These are phyloP conservation scores for Heliothis virescens DNA, from an alignment of 1,140 invertebrate genomes.

Conservation along the genomic window DNA sequence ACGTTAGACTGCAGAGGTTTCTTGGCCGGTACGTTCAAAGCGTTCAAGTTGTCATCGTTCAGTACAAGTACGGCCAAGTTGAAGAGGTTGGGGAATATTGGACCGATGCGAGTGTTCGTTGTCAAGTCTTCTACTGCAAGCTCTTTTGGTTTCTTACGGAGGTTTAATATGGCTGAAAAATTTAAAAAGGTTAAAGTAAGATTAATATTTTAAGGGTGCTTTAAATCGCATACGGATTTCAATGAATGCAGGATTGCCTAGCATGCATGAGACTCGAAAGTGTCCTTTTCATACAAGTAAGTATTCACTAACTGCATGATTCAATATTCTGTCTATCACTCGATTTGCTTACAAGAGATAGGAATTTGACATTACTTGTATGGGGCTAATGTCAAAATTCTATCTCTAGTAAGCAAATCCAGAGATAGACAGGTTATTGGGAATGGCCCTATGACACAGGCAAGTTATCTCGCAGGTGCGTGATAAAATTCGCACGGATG, in stretches of 20 bases:
- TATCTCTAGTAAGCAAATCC: too few relatives aligned
- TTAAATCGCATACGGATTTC: neutral
- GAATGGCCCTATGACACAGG: too few relatives aligned
- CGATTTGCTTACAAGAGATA: too few relatives aligned
- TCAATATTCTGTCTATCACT: too few relatives aligned
- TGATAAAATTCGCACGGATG: too few relatives aligned
- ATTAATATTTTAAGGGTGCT: neutral
- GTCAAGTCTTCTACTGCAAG: conserved; percentile 82
- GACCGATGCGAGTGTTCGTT: conserved; percentile 82
- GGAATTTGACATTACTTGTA: too few relatives aligned
- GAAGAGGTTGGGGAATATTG: conserved; percentile 84
- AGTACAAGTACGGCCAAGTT: conserved; percentile 82
- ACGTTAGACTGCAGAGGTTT: conserved; percentile 81
- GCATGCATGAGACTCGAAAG: too few relatives aligned
- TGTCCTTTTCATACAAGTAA: too few relatives aligned
- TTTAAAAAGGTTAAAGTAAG: conserved; percentile 14
- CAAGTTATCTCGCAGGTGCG: too few relatives aligned
- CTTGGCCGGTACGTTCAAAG: conserved; percentile 79
- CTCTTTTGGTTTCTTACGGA: conserved; percentile 78
- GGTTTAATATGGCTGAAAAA: conserved; percentile 82
- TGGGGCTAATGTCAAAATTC: too few relatives aligned
- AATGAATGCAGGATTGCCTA: neutral
- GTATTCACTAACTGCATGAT: too few relatives aligned
- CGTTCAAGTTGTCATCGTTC: conserved; percentile 83
- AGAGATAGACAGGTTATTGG: too few relatives aligned